Evolutionary conservation across 2,113 vertebrate species (phyloP).

Genomic region (Scomber colias): DNA sequence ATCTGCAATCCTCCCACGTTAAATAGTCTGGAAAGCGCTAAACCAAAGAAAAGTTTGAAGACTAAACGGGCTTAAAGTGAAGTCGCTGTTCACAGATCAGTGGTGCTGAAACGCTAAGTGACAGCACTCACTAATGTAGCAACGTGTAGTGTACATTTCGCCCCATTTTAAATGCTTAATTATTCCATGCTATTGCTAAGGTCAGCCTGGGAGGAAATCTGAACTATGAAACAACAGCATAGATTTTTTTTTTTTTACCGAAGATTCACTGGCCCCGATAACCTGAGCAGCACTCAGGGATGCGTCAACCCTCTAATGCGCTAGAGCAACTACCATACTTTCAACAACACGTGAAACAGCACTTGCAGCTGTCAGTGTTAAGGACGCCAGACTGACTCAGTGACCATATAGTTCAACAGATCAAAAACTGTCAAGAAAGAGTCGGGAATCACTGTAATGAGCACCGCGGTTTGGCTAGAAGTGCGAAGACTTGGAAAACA

Average conservation of each 20-base stretch:
- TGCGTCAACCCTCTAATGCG: constrained; percentile 64
- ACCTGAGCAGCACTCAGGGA: constrained; percentile 51
- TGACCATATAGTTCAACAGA: not conserved
- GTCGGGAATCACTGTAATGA: not conserved
- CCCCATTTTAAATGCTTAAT: not conserved
- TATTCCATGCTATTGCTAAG: not conserved
- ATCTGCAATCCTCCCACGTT: not conserved
- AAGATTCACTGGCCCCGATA: constrained; percentile 38
- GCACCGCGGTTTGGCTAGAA: not conserved
- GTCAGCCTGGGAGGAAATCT: not conserved
- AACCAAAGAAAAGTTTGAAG: constrained; percentile 1
- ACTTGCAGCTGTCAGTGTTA: not conserved
- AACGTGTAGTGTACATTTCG: not conserved
- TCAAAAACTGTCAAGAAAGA: not conserved
- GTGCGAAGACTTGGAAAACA: not conserved
- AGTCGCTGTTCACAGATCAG: constrained; percentile 41
- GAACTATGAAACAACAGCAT: constrained; percentile 26
- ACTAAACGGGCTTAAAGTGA: constrained; percentile 2
- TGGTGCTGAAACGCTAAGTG: constrained; percentile 54
- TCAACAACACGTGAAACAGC: constrained; percentile 60
- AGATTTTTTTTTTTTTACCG: not conserved
- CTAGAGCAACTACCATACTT: constrained; percentile 42
- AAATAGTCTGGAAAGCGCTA: not conserved
- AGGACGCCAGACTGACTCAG: constrained; percentile 9
- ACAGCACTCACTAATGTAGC: not conserved